These are phyloP conservation scores for Gerosis bhagava DNA, from an alignment of 2,888 invertebrate genomes.

Conservation along the genomic window DNA sequence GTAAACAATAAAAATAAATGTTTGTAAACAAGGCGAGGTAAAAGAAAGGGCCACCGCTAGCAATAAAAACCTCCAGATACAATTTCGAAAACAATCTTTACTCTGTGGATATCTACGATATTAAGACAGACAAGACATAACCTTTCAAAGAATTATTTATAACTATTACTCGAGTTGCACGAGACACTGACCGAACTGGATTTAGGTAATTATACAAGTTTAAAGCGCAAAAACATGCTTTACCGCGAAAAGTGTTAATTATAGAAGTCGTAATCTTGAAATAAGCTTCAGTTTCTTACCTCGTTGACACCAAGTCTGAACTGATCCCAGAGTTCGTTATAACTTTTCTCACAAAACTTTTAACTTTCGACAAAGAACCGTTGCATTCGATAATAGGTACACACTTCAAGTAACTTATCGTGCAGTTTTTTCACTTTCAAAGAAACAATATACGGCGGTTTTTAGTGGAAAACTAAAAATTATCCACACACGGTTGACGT, in stretches of 20 bases:
- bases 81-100: conserved; percentile 25
- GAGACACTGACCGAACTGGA: conserved; percentile 19
- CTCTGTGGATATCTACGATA: conserved; percentile 25
- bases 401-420: conserved; percentile 59
- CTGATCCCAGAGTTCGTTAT: conserved; percentile 76
- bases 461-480: conserved; percentile 73
- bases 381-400: conserved; percentile 48
- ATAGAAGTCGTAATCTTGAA: conserved; percentile 62
- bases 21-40: conserved; percentile 18
- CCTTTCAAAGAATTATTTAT: conserved; percentile 71
- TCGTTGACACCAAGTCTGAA: conserved; percentile 80
- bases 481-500: conserved; percentile 72
- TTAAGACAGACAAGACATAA: conserved; percentile 56
- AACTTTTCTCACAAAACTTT: conserved; percentile 75
- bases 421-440: conserved; percentile 64
- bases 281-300: conserved; percentile 76
- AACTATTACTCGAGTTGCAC: conserved; percentile 58
- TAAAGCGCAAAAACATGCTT: conserved; percentile 40
- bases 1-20: conserved; percentile 33
- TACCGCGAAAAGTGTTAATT: conserved; percentile 53
- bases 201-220: conserved; percentile 39
- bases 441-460: conserved; percentile 67
- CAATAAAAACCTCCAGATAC: conserved; percentile 5
- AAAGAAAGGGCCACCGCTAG: conserved; percentile 13
- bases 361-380: conserved; percentile 59